A percentile compares a stretch with the other conserved stretches of the same genome.
Evolutionary conservation across 2,888 invertebrate species (phyloP).

Genomic region (Drosophila cognata): DNA sequence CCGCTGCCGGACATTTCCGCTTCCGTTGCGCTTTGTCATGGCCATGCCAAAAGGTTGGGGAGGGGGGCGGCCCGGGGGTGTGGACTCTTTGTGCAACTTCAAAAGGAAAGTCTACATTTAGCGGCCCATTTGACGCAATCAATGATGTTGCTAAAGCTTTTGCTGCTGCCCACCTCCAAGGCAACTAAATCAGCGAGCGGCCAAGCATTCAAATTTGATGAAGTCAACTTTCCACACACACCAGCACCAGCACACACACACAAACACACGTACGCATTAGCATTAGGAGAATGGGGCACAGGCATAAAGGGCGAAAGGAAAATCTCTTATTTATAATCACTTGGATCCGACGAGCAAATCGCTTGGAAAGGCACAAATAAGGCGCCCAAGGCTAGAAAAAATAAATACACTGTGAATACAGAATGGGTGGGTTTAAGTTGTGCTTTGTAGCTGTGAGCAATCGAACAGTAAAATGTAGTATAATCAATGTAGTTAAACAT

Average conservation of each 20-base stretch:
- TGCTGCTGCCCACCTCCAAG: neutral
- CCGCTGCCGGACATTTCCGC: constrained; percentile 62
- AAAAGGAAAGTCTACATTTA: constrained; percentile 69
- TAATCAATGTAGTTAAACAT: neutral
- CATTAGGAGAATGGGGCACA: constrained; percentile 25
- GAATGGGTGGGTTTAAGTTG: no score
- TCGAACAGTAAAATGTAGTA: neutral
- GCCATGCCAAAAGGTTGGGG: neutral
- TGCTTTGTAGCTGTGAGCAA: neutral
- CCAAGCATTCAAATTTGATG: constrained; percentile 69
- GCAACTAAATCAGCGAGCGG: constrained; percentile 59
- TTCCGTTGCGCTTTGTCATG: constrained; percentile 63
- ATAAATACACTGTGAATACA: constrained; percentile 31
- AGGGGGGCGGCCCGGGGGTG: neutral
- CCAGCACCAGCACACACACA: neutral
- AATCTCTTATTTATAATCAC: constrained; percentile 77
- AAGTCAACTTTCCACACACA: constrained; percentile 45
- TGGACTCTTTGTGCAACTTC: constrained; percentile 47
- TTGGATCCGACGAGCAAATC: constrained; percentile 62
- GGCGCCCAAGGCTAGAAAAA: constrained; percentile 27
- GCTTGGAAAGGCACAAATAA: constrained; percentile 44
- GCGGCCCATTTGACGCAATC: constrained; percentile 74
- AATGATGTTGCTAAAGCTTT: constrained; percentile 51
- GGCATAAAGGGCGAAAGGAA: constrained; percentile 14
- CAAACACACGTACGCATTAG: constrained; percentile 32